A percentile compares a stretch with the other conserved stretches of the same genome.
Conservation (phyloP, 1,140 invertebrate species). For the Nymphalis io region DNA sequence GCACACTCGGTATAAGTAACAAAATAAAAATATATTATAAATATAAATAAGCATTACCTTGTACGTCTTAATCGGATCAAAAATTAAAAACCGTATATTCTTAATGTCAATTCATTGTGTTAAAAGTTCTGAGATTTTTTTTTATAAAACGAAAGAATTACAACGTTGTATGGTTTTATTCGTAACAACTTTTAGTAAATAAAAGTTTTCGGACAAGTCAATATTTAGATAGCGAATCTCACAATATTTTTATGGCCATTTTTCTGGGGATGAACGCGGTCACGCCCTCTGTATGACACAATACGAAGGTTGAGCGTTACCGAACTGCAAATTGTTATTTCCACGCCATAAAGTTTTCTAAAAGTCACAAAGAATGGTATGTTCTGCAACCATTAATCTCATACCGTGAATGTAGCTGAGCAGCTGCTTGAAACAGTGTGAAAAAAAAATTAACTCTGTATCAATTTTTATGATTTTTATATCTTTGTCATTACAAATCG, state of each 20-base stretch:
- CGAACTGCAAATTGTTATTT: slow-evolving; percentile 75
- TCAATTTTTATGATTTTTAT: slow-evolving; percentile 36
- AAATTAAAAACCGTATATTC: neutral
- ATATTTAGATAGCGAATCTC: slow-evolving; percentile 72
- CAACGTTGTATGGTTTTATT: neutral
- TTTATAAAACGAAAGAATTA: neutral
- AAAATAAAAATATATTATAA: too few species aligned
- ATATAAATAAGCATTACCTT: too few species aligned
- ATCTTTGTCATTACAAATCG: slow-evolving; percentile 1
- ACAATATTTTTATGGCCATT: slow-evolving; percentile 57
- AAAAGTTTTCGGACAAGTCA: slow-evolving; percentile 66
- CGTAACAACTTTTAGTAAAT: slow-evolving; percentile 40
- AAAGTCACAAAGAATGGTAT: slow-evolving; percentile 54
- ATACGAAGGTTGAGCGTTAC: slow-evolving; percentile 48
- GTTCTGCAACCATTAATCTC: slow-evolving; percentile 66
- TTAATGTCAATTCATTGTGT: neutral
- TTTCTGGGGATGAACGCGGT: slow-evolving; percentile 48
- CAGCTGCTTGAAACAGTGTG: slow-evolving; percentile 25
- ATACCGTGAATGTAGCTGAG: slow-evolving; percentile 51
- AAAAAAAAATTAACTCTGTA: slow-evolving; percentile 35
- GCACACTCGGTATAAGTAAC: too few species aligned
- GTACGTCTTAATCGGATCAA: too few species aligned
- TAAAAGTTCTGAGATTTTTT: neutral
- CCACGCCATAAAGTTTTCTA: slow-evolving; percentile 73
- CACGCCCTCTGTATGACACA: slow-evolving; percentile 68